Base-by-base conservation (phyloP, 2,113 vertebrate species). In the Alethe diademata region DNA sequence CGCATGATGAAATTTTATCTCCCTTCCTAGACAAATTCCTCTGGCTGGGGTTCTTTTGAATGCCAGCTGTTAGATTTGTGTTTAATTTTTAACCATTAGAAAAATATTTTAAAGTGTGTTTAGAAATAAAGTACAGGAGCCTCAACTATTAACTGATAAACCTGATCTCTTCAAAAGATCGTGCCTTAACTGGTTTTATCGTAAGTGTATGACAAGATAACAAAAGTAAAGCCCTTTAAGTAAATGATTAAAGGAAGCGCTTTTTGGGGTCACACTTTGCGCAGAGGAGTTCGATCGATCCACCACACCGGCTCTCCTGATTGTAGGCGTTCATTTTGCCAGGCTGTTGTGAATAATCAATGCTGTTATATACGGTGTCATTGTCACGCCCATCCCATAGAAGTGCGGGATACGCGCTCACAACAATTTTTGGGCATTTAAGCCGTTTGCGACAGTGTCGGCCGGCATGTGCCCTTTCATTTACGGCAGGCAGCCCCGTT, bases 41-140 rank as follows among this genome's bases (percentile, higher is more conserved):
- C 65, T 66, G 33, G 38, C 24, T 33, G 54, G 80, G 54, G 72
- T 83, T 79, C 76, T 81, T 86, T 89, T 80, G 69, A 80, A 31
- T 28, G 56, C 31, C 54, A 70, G 53, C 40, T 84, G 75, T 66
- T 92, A 73, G 93, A 60, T 60, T 25, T 73, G 60, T 61, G 97
- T 93, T 98, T 98, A 98, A 98, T 98, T 90, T 98, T 98, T 98
- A 98, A 98, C 98, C 92, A 67, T 69, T 98, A 92, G 89, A 42
- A 97, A 96, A 97, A 96, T 95, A 98, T 84, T 97, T 95, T 80
- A 19, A 96, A 93, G 69, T 20, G 23, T 43, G 53, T 93, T 95
- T 90, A 92, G 70, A 95, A 93, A 93, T 78, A 43, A 78, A 90
- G 71, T 58, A 65, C 62, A 62, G 43, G 60, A 92, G 1, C 31